A percentile compares a stretch with the other conserved stretches of the same genome.
phyloP scores from a whole-genome alignment of 2,797 vertebrate genomes.

The Myoxocephalus aenaeus region DNA sequence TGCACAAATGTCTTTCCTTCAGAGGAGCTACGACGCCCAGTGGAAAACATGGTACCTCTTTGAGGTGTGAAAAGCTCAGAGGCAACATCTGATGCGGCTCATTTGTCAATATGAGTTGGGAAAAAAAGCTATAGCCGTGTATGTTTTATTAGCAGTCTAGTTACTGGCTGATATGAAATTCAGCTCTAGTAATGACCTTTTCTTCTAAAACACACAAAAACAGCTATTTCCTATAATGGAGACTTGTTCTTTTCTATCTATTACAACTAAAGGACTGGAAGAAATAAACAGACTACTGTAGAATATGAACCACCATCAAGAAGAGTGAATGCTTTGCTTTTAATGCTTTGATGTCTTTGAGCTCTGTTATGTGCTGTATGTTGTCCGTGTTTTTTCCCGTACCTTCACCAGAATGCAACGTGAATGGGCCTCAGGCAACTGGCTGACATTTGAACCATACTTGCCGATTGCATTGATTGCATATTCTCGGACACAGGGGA shows the following conservation, averaged over 20 bases:
- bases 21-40: constrained; percentile 12
- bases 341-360: constrained; percentile 17
- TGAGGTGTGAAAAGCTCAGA: constrained; percentile 35
- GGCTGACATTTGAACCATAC: constrained; percentile 62
- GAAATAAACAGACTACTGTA: background rate
- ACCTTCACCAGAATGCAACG: constrained; percentile 13
- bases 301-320: constrained; percentile 1
- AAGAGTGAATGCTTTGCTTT: constrained; percentile 14
- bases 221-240: background rate
- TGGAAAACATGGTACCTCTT: constrained; percentile 24
- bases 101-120: constrained; percentile 17
- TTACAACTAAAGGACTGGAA: background rate
- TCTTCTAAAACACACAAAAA: constrained; percentile 3
- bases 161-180: background rate
- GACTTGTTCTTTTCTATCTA: background rate
- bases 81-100: constrained; percentile 33
- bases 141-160: constrained; percentile 6
- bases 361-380: constrained; percentile 2
- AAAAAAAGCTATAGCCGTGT: background rate
- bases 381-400: constrained; percentile 19
- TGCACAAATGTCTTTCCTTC: constrained; percentile 16
- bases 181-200: background rate
- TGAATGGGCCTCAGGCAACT: constrained; percentile 49
- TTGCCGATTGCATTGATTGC: constrained; percentile 59
- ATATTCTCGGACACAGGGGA: constrained; percentile 56